Percentiles rank a stretch among this genome's conserved stretches.
phyloP scores from a whole-genome alignment of 2,888 invertebrate genomes.

The Ryuthela nishihirai region DNA sequence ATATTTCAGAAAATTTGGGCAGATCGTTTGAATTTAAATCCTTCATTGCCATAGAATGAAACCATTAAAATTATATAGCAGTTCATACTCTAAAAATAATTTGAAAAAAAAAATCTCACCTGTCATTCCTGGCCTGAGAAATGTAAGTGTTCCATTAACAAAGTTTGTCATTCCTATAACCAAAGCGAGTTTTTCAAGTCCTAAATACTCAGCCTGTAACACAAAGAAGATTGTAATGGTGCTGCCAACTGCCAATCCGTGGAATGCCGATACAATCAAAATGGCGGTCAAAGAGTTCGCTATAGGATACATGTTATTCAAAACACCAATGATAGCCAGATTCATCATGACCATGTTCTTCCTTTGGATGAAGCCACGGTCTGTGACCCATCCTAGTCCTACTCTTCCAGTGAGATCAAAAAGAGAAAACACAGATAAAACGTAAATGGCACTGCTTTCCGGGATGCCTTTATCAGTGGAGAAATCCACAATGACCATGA shows the following conservation, averaged over 20 bases:
- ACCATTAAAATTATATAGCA: too few species aligned
- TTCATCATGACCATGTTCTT: conserved; percentile 20
- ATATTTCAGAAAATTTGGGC: too few species aligned
- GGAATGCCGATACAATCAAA: conserved; percentile 8
- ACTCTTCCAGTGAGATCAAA: conserved; percentile 38
- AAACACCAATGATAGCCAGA: conserved; percentile 7
- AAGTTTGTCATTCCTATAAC: conserved; percentile 27
- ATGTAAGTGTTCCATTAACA: conserved; percentile 13
- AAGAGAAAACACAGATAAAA: conserved; percentile 39
- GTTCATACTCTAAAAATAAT: too few species aligned
- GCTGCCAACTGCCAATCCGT: conserved; percentile 23
- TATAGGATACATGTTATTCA: conserved; percentile 22
- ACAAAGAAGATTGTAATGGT: conserved; percentile 30
- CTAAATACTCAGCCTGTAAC: conserved; percentile 25
- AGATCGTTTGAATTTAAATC: too few species aligned
- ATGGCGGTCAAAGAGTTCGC: conserved; percentile 1
- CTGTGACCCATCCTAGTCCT: conserved; percentile 38
- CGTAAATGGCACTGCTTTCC: conserved; percentile 24
- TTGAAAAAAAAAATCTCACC: conserved; percentile 14
- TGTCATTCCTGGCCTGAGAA: conserved; percentile 22
- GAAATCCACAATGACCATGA: conserved; percentile 41
- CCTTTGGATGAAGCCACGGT: conserved; percentile 18
- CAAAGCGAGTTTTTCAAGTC: conserved; percentile 10
- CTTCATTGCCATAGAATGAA: too few species aligned
- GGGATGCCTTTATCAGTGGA: conserved; percentile 39